Conservation (phyloP, 2,113 vertebrate species). For the Micromys minutus region DNA sequence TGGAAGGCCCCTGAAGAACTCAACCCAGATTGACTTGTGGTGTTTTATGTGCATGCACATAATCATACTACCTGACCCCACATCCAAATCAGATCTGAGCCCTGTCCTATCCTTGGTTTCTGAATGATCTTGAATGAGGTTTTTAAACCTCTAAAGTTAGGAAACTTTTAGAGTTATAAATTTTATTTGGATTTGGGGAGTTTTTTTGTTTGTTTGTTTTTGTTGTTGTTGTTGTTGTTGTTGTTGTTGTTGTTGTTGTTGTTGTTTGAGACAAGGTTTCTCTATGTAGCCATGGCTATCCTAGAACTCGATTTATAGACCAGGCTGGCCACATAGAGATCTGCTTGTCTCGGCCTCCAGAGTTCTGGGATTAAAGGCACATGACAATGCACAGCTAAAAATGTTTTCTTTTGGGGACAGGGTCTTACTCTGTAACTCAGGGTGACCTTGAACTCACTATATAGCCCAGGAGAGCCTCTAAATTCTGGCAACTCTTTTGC, state of each 20-base stretch:
- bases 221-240: too few relatives aligned
- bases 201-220: too few relatives aligned
- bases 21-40: not conserved
- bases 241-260: too few relatives aligned
- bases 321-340: not conserved
- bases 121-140: constrained; percentile 14
- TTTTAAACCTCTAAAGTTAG: not conserved
- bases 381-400: too few relatives aligned
- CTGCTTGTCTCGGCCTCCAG: too few relatives aligned
- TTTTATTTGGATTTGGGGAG: too few relatives aligned
- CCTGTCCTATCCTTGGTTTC: not conserved
- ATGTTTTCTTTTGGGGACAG: too few relatives aligned
- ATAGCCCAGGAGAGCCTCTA: not conserved
- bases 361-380: too few relatives aligned
- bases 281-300: not conserved
- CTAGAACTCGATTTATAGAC: not conserved
- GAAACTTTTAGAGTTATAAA: not conserved
- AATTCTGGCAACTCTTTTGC: not conserved
- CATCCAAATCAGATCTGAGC: not conserved
- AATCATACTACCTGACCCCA: not conserved
- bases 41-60: not conserved
- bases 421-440: not conserved
- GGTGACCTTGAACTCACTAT: not conserved
- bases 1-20: not conserved
- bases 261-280: not conserved